These are phyloP conservation scores for Melanerpes formicivorus DNA, from an alignment of 2,113 vertebrate genomes.

Conservation along the genomic window DNA sequence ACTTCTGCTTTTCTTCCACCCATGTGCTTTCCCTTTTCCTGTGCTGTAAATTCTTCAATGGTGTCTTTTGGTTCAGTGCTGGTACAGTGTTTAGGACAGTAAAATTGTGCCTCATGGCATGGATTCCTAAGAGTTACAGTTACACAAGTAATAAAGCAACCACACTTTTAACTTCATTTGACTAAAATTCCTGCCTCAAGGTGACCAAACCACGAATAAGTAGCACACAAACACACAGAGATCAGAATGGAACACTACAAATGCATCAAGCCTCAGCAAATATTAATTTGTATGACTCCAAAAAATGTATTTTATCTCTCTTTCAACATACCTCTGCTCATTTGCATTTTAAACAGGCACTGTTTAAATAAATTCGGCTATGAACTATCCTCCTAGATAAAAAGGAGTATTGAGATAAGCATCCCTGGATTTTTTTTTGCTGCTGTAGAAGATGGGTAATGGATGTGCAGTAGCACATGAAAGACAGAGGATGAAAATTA, in stretches of 20 bases:
- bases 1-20: not conserved
- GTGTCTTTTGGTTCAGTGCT: not conserved
- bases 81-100: not conserved
- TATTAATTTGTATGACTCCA: not conserved
- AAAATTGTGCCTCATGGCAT: not conserved
- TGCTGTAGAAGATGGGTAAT: not conserved
- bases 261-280: not conserved
- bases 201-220: not conserved
- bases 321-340: not conserved
- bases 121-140: not conserved
- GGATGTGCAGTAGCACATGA: not conserved
- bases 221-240: not conserved
- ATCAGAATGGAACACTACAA: not conserved
- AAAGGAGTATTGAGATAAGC: not conserved
- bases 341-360: not conserved
- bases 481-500: not conserved
- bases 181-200: slow-evolving; percentile 9
- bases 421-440: not conserved
- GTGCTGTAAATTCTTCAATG: not conserved
- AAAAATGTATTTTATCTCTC: not conserved
- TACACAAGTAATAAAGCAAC: not conserved
- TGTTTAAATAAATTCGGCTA: not conserved
- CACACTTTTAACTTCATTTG: not conserved
- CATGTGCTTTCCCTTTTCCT: not conserved
- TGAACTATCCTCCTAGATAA: not conserved